Base-by-base conservation (phyloP, 2,888 invertebrate genomes). In the Galeruca laticollis region DNA sequence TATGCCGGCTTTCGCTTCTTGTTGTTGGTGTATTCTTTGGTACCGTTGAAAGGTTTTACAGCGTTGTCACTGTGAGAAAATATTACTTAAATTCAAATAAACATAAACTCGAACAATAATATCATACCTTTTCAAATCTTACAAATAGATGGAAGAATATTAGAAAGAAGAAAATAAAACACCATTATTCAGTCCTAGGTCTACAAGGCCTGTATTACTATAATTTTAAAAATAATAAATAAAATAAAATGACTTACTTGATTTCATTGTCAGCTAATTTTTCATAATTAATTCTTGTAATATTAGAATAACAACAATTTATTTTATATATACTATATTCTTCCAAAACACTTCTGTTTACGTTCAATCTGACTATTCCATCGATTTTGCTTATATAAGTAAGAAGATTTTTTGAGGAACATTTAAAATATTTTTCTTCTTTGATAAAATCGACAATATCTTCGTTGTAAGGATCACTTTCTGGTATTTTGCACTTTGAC, bases 231-330 rank as follows among this genome's bases (percentile, higher is more conserved):
- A 20, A 2, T 21, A 10, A 5, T 10, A 11, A 26, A 52, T 51
- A 49, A 49, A 49, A 49, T 51, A 51, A 21, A 10, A 4, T 8
- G 2, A 73, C 74, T 75, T 74, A 81, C 80, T 60, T 72, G 21
- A 80, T 74, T 47, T 74, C 60, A 52, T 78, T 70, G 60, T 80
- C 80, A 60, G 76, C 74, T 35, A 73, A 74, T 37, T 77, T 72
- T 49, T 60, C 18, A 20, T 68, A 72, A 65, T 70, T 65, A 43
- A 68, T 73, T 60, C 84, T 77, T 8, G 79, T 79, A n/a, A 86
- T 78, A 67, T 82, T 78, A 0, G 82, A 80, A 75, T 85, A 85
- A 74, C 80, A 80, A 72, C 80, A 80, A 8, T 40, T 67, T 21
- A 79, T 66, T 71, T 60, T 70, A 37, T 76, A 75, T 70, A 40